A percentile compares a stretch with the other conserved stretches of the same genome.
These are phyloP conservation scores for Sarcophaga bullata DNA, from an alignment of 1,140 invertebrate species.

Conservation along the genomic window DNA sequence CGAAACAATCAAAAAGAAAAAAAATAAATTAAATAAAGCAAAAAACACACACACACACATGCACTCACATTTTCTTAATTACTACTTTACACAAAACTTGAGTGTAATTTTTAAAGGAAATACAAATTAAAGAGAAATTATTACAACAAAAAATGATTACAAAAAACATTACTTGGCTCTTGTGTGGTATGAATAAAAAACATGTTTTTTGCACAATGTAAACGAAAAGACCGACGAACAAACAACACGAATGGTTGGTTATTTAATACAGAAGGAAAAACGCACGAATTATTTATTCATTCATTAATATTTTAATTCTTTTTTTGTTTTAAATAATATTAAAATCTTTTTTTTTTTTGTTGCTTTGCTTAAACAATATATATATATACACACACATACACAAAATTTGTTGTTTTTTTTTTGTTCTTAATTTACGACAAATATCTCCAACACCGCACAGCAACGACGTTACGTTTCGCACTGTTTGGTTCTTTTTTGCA, in stretches of 20 bases:
- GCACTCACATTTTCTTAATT: background rate
- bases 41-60: background rate
- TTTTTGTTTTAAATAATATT: background rate
- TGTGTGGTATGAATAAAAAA: background rate
- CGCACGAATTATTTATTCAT: background rate
- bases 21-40: background rate
- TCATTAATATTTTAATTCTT: background rate
- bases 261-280: background rate
- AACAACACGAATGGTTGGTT: background rate
- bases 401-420: too few relatives aligned
- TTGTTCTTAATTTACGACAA: background rate
- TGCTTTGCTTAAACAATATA: too few relatives aligned
- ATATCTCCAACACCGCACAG: background rate
- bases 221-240: background rate
- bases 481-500: background rate
- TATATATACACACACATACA: too few relatives aligned
- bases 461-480: background rate
- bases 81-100: background rate
- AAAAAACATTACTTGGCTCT: background rate
- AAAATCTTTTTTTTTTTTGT: background rate
- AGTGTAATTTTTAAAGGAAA: background rate
- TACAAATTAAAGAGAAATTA: constrained; percentile 10
- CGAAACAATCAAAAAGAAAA: constrained; percentile 3
- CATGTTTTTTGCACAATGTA: constrained; percentile 2
- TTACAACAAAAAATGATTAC: background rate